Evolutionary conservation across 2,797 vertebrate genomes (phyloP).

Genomic region (Mormyrops boulengeri): DNA sequence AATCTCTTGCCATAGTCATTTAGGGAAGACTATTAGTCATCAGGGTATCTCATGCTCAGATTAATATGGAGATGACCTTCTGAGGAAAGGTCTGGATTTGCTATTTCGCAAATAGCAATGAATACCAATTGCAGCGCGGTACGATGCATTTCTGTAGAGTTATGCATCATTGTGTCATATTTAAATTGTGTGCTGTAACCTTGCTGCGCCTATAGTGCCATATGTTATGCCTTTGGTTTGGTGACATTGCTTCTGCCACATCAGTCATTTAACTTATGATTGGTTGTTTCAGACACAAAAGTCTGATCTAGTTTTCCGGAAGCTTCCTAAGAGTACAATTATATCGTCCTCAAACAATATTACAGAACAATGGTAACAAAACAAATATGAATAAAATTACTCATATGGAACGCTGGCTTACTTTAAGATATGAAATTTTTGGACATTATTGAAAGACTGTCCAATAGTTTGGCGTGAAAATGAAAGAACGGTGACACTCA

Average conservation of each 20-base stretch:
- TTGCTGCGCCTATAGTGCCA: conserved; percentile 46
- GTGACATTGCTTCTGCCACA: conserved; percentile 46
- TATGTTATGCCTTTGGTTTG: conserved; percentile 50
- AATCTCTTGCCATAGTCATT: conserved; percentile 31
- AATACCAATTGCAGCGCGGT: conserved; percentile 47
- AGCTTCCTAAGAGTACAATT: neutral
- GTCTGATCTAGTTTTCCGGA: conserved; percentile 5
- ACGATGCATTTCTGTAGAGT: conserved; percentile 43
- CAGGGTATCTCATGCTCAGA: conserved; percentile 43
- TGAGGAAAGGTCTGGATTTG: conserved; percentile 42
- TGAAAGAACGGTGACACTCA: neutral
- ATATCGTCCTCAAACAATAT: neutral
- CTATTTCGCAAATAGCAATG: conserved; percentile 45
- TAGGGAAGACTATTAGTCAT: conserved; percentile 49
- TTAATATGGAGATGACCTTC: conserved; percentile 55
- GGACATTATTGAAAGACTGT: neutral
- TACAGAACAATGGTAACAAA: neutral
- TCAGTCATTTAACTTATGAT: conserved; percentile 38
- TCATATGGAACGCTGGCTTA: neutral
- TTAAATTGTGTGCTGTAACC: conserved; percentile 48
- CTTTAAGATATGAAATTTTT: conserved; percentile 6
- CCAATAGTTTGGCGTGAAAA: neutral
- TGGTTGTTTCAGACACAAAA: conserved; percentile 15
- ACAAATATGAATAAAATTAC: neutral
- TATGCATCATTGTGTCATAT: conserved; percentile 53